Percentiles rank a stretch among this genome's conserved stretches.
Conservation (phyloP, 2,113 vertebrate species). For the Rhinoptilus africanus region DNA sequence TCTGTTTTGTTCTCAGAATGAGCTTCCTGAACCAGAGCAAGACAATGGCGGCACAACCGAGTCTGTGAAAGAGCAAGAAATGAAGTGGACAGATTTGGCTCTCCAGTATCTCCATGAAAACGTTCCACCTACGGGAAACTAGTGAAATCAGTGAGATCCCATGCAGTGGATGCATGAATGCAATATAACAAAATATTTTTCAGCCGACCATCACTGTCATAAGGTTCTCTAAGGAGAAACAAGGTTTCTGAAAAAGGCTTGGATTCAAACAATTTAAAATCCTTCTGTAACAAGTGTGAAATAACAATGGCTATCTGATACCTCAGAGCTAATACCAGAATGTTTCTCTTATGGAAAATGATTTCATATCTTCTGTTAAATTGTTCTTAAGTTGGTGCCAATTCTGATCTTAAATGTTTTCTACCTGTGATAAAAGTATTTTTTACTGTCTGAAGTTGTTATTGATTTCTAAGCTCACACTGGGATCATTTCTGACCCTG, state of each 20-base stretch:
- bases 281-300: neutral
- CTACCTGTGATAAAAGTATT: neutral
- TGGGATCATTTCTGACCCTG: neutral
- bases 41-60: slow-evolving; percentile 96
- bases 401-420: neutral
- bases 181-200: neutral
- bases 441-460: neutral
- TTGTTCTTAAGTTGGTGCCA: neutral
- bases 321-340: neutral
- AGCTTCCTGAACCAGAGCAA: slow-evolving; percentile 96
- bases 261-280: neutral
- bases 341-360: neutral
- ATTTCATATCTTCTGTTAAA: neutral
- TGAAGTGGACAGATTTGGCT: slow-evolving; percentile 98
- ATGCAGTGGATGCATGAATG: neutral
- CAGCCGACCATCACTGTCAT: neutral
- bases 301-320: neutral
- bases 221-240: neutral
- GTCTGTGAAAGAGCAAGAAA: slow-evolving; percentile 97
- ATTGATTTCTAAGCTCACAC: neutral
- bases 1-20: slow-evolving; percentile 80
- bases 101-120: slow-evolving; percentile 96
- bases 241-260: neutral
- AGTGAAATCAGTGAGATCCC: neutral
- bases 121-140: slow-evolving; percentile 82